phyloP scores from a whole-genome alignment of 2,888 invertebrate species.

The Lasioglossum morio region DNA sequence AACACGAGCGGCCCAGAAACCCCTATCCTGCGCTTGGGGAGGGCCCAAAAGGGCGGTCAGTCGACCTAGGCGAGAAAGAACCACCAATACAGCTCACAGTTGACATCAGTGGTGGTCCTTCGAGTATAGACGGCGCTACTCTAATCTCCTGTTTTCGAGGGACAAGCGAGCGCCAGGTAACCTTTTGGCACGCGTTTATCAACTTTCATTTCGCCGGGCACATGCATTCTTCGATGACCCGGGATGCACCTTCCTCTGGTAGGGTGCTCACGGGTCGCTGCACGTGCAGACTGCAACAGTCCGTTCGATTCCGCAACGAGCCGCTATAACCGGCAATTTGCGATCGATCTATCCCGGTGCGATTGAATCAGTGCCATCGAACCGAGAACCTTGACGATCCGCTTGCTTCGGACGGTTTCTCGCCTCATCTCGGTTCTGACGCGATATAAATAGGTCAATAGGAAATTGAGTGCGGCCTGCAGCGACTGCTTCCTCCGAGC shows the following conservation, averaged over 20 bases:
- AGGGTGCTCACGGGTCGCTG: not conserved
- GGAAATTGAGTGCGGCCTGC: constrained; percentile 75
- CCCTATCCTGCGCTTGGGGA: no score
- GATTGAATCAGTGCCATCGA: not conserved
- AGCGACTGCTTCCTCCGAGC: not conserved
- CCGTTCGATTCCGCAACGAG: not conserved
- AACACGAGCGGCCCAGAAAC: no score
- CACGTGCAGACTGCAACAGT: not conserved
- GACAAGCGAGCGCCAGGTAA: not conserved
- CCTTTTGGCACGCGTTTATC: not conserved
- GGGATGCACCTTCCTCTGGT: not conserved
- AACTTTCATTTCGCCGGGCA: not conserved
- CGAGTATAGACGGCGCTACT: no score
- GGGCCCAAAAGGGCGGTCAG: no score
- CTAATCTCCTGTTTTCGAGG: not conserved
- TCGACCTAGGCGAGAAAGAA: no score
- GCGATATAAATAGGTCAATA: constrained; percentile 79
- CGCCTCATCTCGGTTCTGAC: not conserved
- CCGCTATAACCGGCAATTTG: not conserved
- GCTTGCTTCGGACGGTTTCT: not conserved
- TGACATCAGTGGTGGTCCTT: no score
- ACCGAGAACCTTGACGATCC: constrained; percentile 1
- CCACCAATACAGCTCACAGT: no score
- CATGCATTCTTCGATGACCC: not conserved
- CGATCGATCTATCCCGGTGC: not conserved